Evolutionary conservation across 2,888 invertebrate genomes (phyloP).

Genomic region (Notodonta ziczac): DNA sequence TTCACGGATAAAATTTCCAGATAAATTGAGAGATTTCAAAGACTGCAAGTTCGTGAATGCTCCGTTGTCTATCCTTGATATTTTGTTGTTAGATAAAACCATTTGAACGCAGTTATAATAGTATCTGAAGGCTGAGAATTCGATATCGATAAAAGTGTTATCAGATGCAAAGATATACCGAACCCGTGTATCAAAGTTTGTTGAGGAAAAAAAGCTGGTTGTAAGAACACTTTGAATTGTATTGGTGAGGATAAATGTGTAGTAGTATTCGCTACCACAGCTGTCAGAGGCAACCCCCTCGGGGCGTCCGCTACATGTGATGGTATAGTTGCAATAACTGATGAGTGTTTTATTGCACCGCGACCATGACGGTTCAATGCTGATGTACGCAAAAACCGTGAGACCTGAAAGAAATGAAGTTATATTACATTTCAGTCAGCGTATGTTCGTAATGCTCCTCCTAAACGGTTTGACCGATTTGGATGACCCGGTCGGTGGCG

Average conservation of each 20-base stretch:
- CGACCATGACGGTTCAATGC: slow-evolving; percentile 31
- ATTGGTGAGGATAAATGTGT: slow-evolving; percentile 50
- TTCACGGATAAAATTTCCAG: slow-evolving; percentile 54
- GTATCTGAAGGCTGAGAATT: slow-evolving; percentile 51
- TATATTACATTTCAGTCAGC: too few species aligned
- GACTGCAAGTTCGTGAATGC: slow-evolving; percentile 51
- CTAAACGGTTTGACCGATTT: too few species aligned
- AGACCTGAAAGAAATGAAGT: slow-evolving; percentile 31
- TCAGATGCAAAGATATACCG: slow-evolving; percentile 46
- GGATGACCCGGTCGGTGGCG: too few species aligned
- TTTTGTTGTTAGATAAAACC: slow-evolving; percentile 57
- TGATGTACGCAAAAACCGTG: slow-evolving; percentile 23
- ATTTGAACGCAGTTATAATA: slow-evolving; percentile 48
- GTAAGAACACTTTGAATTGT: slow-evolving; percentile 44
- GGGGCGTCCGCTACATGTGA: slow-evolving; percentile 48
- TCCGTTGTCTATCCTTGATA: slow-evolving; percentile 49
- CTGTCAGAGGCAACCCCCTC: background rate
- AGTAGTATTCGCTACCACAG: background rate
- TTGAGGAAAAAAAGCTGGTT: slow-evolving; percentile 61
- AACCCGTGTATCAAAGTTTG: slow-evolving; percentile 72
- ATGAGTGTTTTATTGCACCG: slow-evolving; percentile 38
- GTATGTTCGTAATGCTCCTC: too few species aligned
- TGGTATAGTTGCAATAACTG: slow-evolving; percentile 52
- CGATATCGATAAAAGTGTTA: slow-evolving; percentile 57
- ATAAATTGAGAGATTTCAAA: slow-evolving; percentile 57